Base-by-base conservation (phyloP, 2,888 invertebrate species). In the Callyntrura sp. region DNA sequence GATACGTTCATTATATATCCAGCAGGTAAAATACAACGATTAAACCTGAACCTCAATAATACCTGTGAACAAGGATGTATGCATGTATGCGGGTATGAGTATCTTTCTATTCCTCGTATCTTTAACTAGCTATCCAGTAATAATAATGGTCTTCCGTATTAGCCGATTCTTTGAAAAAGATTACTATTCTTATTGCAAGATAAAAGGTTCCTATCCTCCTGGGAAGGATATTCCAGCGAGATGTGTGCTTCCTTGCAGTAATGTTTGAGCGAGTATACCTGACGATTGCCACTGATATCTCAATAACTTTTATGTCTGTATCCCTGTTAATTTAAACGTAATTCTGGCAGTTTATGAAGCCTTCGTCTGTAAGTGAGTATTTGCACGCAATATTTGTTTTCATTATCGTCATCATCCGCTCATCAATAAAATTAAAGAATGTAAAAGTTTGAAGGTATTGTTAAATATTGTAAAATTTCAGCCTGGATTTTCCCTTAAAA, bases 281-380 rank as follows among this genome's bases (percentile, higher is more conserved):
- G n/a, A 35, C 35, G 43, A 35, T 17, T 35, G n/a, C 35, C 81
- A 43, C 43, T 82, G 62, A 82, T 62, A 62, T 82, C 81, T 82
- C 62, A 82, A 82, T 62, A 82, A 43, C 20, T 62, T 82, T 82
- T 28, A 82, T 48, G 81, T 62, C 81, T 82, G 62, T 82, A 82
- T 82, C 62, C 62, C 65, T 43, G 81, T 82, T 82, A 82, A 35
- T 45, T 23, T n/a, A 48, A 82, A 62, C 62, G 20, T 82, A 20
- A 62, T 82, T 62, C 45, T 45, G 1, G 62, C 79, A 57, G 57
- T 48, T 57, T n/a, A 57, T n/a, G n/a, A 11, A n/a, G 55, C 57
- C n/a, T 73, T 20, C 73, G 45, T 73, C 14, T 6, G 68, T 35
- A 25, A 62, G 5, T 20, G 17, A 25, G 25, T 25, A 62, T 35